These are phyloP conservation scores for Cyphomyrmex costatus DNA, from an alignment of 1,140 invertebrate genomes.

Conservation along the genomic window DNA sequence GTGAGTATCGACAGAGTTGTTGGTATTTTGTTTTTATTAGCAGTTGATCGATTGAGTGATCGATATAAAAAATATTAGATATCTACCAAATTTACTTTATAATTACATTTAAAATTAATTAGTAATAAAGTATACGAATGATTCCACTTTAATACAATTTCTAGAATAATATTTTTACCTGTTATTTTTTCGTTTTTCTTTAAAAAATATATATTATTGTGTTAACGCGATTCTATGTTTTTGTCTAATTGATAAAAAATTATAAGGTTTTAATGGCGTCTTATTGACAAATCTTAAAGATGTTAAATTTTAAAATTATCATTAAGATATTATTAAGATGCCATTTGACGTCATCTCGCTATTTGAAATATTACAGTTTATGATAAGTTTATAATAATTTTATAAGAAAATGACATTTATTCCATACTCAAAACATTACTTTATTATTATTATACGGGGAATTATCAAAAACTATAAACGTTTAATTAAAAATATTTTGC, in stretches of 20 bases:
- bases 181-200: background rate
- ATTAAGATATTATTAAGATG: too few relatives aligned
- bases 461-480: conserved; percentile 10
- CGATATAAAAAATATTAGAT: conserved; percentile 33
- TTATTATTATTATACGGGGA: background rate
- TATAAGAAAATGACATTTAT: background rate
- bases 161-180: background rate
- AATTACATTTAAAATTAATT: background rate
- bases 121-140: background rate
- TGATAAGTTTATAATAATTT: conserved; percentile 6
- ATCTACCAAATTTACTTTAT: background rate
- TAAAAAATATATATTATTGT: background rate
- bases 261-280: too few relatives aligned
- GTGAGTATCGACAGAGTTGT: background rate
- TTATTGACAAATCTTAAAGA: too few relatives aligned
- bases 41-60: background rate
- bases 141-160: background rate
- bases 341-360: too few relatives aligned
- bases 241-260: background rate
- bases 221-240: background rate
- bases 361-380: background rate
- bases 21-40: background rate
- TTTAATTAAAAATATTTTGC: conserved; percentile 18
- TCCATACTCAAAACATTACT: background rate
- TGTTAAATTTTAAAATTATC: too few relatives aligned